Evolutionary conservation across 2,797 vertebrate species (phyloP).

Genomic region (Spinibarbus caldwelli): DNA sequence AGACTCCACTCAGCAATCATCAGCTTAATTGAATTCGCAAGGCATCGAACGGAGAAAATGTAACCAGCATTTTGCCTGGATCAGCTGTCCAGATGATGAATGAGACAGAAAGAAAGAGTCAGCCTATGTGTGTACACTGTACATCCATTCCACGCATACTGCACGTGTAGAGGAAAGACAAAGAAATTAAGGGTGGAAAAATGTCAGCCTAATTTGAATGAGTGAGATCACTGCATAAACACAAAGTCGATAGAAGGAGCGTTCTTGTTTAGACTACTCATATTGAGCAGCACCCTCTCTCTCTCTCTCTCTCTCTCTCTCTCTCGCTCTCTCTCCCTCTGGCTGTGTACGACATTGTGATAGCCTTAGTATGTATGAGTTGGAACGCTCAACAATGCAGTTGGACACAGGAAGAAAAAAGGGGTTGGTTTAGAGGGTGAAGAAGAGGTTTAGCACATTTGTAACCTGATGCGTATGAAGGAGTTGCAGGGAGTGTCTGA

Average conservation of each 20-base stretch:
- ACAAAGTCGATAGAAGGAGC: constrained; percentile 42
- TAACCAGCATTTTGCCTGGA: constrained; percentile 55
- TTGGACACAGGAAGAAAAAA: constrained; percentile 25
- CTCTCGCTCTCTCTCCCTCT: constrained; percentile 41
- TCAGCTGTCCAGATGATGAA: constrained; percentile 49
- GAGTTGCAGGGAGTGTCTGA: constrained; percentile 63
- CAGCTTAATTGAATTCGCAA: constrained; percentile 55
- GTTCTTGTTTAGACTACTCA: constrained; percentile 44
- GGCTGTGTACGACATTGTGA: constrained; percentile 43
- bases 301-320: constrained; percentile 3
- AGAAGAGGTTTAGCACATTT: constrained; percentile 60
- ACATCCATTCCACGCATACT: background rate
- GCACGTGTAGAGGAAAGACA: constrained; percentile 6
- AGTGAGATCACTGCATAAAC: constrained; percentile 63
- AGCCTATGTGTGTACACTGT: constrained; percentile 20
- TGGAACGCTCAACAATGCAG: constrained; percentile 48
- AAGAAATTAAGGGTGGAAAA: constrained; percentile 11
- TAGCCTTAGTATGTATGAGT: constrained; percentile 40
- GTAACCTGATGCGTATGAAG: constrained; percentile 61
- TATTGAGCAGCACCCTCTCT: constrained; percentile 7
- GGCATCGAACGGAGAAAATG: constrained; percentile 50
- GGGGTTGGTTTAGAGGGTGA: constrained; percentile 19
- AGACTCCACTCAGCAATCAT: constrained; percentile 57
- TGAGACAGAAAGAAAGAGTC: constrained; percentile 37
- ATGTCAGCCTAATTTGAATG: constrained; percentile 55